phyloP scores from a whole-genome alignment of 2,888 invertebrate species.

The Nezara viridula region DNA sequence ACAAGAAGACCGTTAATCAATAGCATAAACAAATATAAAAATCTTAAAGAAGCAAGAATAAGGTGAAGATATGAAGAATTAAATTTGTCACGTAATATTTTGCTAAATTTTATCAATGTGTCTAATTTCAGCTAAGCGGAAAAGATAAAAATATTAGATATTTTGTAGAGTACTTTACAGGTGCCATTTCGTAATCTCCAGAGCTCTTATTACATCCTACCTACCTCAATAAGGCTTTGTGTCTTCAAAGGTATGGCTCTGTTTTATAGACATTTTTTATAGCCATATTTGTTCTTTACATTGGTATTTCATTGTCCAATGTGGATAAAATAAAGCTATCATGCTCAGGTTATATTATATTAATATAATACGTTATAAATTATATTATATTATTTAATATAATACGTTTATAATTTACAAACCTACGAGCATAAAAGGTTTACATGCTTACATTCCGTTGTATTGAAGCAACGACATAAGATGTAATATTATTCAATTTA shows the following conservation, averaged over 20 bases:
- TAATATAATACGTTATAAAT: background rate
- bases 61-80: background rate
- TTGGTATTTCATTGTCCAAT: background rate
- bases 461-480: background rate
- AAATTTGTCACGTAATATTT: background rate
- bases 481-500: background rate
- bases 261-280: slow-evolving; percentile 5
- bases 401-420: too few relatives aligned
- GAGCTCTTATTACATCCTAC: background rate
- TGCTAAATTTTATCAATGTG: background rate
- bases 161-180: background rate
- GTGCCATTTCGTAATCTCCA: background rate
- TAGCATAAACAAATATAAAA: too few relatives aligned
- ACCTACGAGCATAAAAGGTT: background rate
- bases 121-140: background rate
- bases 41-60: background rate
- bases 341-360: background rate
- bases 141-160: background rate
- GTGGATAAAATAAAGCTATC: background rate
- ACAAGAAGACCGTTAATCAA: too few relatives aligned
- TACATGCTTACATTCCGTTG: background rate
- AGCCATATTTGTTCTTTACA: background rate
- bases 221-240: background rate
- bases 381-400: background rate
- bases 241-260: background rate